Evolutionary conservation across 2,888 invertebrate species (phyloP).

Genomic region (Nymphalis urticae): DNA sequence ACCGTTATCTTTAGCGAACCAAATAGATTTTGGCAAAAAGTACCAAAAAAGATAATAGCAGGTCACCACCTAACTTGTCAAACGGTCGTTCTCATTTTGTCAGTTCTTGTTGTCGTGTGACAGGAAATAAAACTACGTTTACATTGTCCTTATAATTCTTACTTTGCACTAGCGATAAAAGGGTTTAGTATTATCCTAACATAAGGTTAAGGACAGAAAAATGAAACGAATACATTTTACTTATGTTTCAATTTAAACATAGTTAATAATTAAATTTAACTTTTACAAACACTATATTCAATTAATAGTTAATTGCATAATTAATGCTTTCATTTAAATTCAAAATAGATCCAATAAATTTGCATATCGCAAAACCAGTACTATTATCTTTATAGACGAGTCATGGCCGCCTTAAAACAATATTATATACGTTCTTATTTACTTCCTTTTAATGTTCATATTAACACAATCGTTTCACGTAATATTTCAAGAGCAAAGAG

Average conservation of each 20-base stretch:
- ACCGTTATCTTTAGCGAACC: conserved; percentile 73
- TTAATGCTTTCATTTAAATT: not conserved
- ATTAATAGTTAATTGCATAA: too few relatives aligned
- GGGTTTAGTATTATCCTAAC: accelerated
- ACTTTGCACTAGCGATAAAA: too few relatives aligned
- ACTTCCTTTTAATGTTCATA: conserved; percentile 68
- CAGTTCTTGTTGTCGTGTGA: not conserved
- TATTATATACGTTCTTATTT: conserved; percentile 24
- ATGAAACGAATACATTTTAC: not conserved
- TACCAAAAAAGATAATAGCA: conserved; percentile 71
- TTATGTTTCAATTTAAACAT: too few relatives aligned
- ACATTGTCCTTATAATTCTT: not conserved
- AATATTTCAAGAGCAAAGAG: conserved; percentile 72
- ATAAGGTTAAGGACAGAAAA: not conserved
- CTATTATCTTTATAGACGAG: conserved; percentile 11
- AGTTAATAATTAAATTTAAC: too few relatives aligned
- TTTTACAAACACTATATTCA: too few relatives aligned
- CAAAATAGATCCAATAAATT: not conserved
- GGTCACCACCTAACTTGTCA: conserved; percentile 66
- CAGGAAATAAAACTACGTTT: conserved; percentile 11
- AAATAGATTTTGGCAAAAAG: conserved; percentile 76
- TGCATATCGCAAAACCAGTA: conserved; percentile 1
- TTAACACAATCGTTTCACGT: conserved; percentile 62
- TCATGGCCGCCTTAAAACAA: conserved; percentile 8
- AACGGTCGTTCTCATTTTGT: conserved; percentile 74